These are phyloP conservation scores for Agrypnus murinus DNA, from an alignment of 2,888 invertebrate genomes.

Conservation along the genomic window DNA sequence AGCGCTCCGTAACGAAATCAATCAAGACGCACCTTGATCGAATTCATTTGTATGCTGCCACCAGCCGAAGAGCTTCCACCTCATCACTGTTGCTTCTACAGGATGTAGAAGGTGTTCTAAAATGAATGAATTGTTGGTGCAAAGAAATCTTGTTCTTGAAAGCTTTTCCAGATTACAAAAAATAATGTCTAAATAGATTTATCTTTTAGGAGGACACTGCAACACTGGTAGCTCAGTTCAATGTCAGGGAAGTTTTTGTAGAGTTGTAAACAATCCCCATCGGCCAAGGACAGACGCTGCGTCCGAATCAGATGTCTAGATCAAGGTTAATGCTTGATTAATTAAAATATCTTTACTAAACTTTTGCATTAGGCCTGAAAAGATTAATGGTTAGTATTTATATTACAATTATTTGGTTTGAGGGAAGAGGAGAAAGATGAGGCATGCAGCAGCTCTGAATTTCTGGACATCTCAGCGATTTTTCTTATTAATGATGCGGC, in stretches of 20 bases:
- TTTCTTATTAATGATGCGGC: constrained; percentile 43
- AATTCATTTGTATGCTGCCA: constrained; percentile 28
- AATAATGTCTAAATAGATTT: constrained; percentile 45
- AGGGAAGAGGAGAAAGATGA: constrained; percentile 4
- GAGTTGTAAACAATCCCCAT: constrained; percentile 44
- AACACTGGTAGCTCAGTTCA: constrained; percentile 42
- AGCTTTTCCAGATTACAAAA: constrained; percentile 36
- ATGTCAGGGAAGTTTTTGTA: constrained; percentile 48
- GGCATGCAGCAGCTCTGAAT: constrained; percentile 22
- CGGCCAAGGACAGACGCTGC: constrained; percentile 44
- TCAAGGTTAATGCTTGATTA: constrained; percentile 48
- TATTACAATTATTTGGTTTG: constrained; percentile 39
- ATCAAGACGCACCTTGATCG: constrained; percentile 13
- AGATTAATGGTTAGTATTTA: constrained; percentile 49
- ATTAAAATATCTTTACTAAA: constrained; percentile 34
- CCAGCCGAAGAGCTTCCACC: neutral
- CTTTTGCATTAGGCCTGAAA: constrained; percentile 36
- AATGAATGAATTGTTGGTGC: constrained; percentile 16
- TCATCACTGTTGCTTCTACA: neutral
- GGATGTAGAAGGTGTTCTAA: constrained; percentile 9
- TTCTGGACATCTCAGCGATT: constrained; percentile 35
- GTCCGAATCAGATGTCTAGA: constrained; percentile 39
- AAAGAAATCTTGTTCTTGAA: constrained; percentile 18
- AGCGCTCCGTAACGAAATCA: neutral
- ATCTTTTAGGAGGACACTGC: constrained; percentile 43